Conservation (phyloP, 2,888 invertebrate species). For the Zygogramma bicolorata region DNA sequence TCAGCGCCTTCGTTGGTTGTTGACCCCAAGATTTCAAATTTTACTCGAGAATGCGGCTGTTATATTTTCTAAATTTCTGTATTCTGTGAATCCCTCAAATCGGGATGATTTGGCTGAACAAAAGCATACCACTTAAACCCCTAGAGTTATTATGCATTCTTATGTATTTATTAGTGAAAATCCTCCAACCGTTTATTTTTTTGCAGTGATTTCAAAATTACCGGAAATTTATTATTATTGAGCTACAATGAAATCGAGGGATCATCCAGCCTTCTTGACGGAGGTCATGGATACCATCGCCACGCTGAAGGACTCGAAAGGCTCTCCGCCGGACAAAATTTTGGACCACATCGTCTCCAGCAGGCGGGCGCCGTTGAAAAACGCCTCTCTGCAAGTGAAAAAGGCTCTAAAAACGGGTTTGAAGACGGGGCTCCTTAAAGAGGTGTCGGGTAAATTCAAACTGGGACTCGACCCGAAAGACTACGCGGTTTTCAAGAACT, state of each 20-base stretch:
- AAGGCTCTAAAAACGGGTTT: conserved; percentile 25
- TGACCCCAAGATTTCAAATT: too few relatives aligned
- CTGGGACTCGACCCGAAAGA: conserved; percentile 18
- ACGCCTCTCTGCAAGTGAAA: conserved; percentile 12
- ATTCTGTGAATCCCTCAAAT: too few relatives aligned
- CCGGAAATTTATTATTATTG: neutral
- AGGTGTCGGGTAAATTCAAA: conserved; percentile 23
- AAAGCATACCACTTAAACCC: too few relatives aligned
- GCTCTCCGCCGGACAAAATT: conserved; percentile 25
- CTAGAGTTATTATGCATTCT: too few relatives aligned
- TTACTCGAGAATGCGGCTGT: too few relatives aligned
- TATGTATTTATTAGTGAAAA: neutral
- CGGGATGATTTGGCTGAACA: too few relatives aligned
- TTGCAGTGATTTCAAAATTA: neutral
- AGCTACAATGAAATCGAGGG: neutral
- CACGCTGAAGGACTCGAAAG: conserved; percentile 22
- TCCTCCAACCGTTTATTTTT: neutral
- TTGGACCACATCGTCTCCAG: conserved; percentile 13
- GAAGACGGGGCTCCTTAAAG: conserved; percentile 22
- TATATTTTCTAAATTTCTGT: too few relatives aligned
- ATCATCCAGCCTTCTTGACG: conserved; percentile 8
- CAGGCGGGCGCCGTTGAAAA: conserved; percentile 4
- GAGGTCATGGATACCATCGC: conserved; percentile 34
- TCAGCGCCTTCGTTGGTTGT: too few relatives aligned
- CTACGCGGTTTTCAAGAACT: conserved; percentile 20